Percentiles rank a stretch among this genome's conserved stretches.
Conservation (phyloP, 1,140 invertebrate species). For the Metaphire vulgaris region DNA sequence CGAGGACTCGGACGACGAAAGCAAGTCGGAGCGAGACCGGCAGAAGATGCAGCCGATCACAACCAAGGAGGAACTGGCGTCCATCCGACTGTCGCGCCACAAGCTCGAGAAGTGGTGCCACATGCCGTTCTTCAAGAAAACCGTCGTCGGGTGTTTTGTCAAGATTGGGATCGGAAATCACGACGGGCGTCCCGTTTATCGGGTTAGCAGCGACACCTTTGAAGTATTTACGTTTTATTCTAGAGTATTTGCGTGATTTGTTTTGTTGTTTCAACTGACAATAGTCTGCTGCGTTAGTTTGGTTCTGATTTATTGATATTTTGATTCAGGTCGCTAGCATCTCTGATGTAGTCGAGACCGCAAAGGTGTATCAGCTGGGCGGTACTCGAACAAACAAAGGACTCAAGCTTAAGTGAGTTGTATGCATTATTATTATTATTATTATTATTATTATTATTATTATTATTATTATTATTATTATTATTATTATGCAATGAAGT, state of each 20-base stretch:
- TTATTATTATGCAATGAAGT: too few relatives aligned
- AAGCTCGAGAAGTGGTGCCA: conserved; percentile 92
- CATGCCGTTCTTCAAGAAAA: conserved; percentile 85
- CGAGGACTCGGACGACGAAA: conserved; percentile 20
- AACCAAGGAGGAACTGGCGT: conserved; percentile 74
- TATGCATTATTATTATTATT: conserved; percentile 22
- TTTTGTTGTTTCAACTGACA: too few relatives aligned
- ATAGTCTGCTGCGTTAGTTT: too few relatives aligned
- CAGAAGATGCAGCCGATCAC: conserved; percentile 60
- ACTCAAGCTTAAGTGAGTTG: conserved; percentile 57
- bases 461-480: too few relatives aligned
- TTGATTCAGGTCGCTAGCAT: conserved; percentile 73
- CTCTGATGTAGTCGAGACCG: conserved; percentile 87
- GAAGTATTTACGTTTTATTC: conserved; percentile 7
- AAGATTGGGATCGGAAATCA: conserved; percentile 91
- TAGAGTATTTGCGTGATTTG: conserved; percentile 4
- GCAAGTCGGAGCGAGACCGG: conserved; percentile 7
- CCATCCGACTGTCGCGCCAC: conserved; percentile 78
- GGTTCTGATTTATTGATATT: conserved; percentile 25
- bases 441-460: conserved; percentile 25
- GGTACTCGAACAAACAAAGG: conserved; percentile 87
- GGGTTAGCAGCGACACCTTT: conserved; percentile 55
- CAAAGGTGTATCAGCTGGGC: conserved; percentile 81
- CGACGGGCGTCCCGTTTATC: conserved; percentile 74
- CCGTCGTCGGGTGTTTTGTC: conserved; percentile 88